Evolutionary conservation across 2,113 vertebrate genomes (phyloP).

Genomic region (Rhinogobius similis): DNA sequence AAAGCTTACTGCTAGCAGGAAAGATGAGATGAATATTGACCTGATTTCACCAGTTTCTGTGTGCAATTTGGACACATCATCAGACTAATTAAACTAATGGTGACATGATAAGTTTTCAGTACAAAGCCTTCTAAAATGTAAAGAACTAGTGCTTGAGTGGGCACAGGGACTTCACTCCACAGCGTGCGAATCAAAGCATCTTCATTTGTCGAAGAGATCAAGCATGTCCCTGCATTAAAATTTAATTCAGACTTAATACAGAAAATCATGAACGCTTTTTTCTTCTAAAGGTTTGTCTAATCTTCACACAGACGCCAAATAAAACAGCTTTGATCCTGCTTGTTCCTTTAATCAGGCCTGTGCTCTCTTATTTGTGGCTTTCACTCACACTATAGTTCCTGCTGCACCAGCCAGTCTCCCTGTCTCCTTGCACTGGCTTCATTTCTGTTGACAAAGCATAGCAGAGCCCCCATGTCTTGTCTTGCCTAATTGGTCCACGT

Average conservation of each 20-base stretch:
- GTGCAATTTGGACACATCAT: slow-evolving; percentile 16
- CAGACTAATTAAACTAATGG: slow-evolving; percentile 30
- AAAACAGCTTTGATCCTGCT: slow-evolving; percentile 77
- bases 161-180: slow-evolving; percentile 51
- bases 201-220: slow-evolving; percentile 80
- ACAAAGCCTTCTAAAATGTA: slow-evolving; percentile 24
- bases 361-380: slow-evolving; percentile 66
- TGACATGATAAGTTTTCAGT: slow-evolving; percentile 17
- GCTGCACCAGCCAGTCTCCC: slow-evolving; percentile 48
- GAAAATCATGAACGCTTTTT: slow-evolving; percentile 76
- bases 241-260: slow-evolving; percentile 78
- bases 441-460: slow-evolving; percentile 82
- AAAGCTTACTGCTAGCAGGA: background rate
- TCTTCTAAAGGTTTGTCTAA: slow-evolving; percentile 82
- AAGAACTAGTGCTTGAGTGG: slow-evolving; percentile 30
- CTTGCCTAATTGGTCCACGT: slow-evolving; percentile 83
- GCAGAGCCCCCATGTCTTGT: slow-evolving; percentile 74
- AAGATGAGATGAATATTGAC: background rate
- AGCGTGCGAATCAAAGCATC: slow-evolving; percentile 74
- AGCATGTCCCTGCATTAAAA: slow-evolving; percentile 79
- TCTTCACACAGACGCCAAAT: slow-evolving; percentile 75
- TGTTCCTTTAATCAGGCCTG: slow-evolving; percentile 79
- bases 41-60: slow-evolving; percentile 13
- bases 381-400: slow-evolving; percentile 62
- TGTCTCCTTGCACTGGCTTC: slow-evolving; percentile 73